These are phyloP conservation scores for Paracyclopina nana DNA, from an alignment of 1,140 invertebrate species.

Conservation along the genomic window DNA sequence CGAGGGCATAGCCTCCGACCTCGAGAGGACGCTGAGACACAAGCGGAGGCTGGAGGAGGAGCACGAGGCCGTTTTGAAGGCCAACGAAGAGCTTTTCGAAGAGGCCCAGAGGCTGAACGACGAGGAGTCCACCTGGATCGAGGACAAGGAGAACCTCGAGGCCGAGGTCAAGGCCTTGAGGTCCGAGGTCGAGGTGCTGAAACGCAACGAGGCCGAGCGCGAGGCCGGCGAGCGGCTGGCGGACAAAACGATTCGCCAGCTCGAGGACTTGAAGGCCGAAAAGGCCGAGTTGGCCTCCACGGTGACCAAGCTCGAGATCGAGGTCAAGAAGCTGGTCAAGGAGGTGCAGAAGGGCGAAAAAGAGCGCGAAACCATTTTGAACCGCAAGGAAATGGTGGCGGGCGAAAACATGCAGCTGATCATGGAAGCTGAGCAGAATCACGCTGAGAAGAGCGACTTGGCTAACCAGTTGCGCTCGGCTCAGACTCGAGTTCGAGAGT, in stretches of 20 bases:
- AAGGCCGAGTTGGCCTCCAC: background rate
- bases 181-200: background rate
- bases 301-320: background rate
- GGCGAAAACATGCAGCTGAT: conserved; percentile 13
- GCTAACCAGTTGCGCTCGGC: background rate
- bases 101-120: conserved; percentile 5
- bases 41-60: background rate
- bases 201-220: background rate
- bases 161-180: background rate
- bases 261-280: background rate
- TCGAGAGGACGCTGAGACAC: background rate
- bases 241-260: background rate
- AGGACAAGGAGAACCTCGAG: background rate
- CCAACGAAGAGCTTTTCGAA: conserved; percentile 7
- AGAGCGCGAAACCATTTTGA: conserved; percentile 2
- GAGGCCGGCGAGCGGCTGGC: background rate
- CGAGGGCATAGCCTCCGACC: conserved; percentile 4
- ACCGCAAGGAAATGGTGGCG: conserved; percentile 1
- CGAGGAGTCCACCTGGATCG: background rate
- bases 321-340: conserved; percentile 1
- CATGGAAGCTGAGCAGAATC: conserved; percentile 2
- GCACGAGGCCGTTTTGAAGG: background rate
- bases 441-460: background rate
- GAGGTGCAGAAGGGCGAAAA: background rate
- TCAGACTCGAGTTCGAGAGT: background rate